Evolutionary conservation across 2,888 invertebrate species (phyloP).

Genomic region (Actias luna): DNA sequence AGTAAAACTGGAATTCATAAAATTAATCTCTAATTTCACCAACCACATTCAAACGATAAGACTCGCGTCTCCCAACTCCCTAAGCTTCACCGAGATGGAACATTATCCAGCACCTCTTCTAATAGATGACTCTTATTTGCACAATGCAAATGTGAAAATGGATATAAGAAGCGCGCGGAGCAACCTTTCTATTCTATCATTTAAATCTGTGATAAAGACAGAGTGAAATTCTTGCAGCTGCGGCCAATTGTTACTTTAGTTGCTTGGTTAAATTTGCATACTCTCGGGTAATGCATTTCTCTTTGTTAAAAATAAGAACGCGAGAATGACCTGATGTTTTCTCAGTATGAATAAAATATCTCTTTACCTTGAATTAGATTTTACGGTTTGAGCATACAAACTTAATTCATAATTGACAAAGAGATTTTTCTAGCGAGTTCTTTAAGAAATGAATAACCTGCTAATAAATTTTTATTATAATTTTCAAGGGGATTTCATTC

Average conservation of each 20-base stretch:
- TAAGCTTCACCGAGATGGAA: neutral
- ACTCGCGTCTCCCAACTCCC: neutral
- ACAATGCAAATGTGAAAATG: neutral
- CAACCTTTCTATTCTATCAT: conserved; percentile 48
- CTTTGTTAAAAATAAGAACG: conserved; percentile 45
- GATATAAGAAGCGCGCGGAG: conserved; percentile 49
- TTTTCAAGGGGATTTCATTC: too few species aligned
- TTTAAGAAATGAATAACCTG: too few species aligned
- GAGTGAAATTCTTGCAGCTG: conserved; percentile 61
- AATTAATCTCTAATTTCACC: neutral
- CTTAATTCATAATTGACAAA: neutral
- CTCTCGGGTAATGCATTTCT: conserved; percentile 53
- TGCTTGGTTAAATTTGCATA: conserved; percentile 52
- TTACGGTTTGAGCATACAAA: neutral
- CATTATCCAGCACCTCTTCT: neutral
- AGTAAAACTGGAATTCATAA: neutral
- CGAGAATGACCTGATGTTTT: conserved; percentile 39
- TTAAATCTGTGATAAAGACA: conserved; percentile 61
- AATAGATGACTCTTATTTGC: conserved; percentile 23
- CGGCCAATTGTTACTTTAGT: conserved; percentile 63
- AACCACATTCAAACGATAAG: neutral
- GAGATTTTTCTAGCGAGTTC: neutral
- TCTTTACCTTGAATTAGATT: neutral
- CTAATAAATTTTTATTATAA: too few species aligned
- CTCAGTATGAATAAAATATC: conserved; percentile 39